Base-by-base conservation (phyloP, 2,888 invertebrate species). In the Pristionchus arcanus region DNA sequence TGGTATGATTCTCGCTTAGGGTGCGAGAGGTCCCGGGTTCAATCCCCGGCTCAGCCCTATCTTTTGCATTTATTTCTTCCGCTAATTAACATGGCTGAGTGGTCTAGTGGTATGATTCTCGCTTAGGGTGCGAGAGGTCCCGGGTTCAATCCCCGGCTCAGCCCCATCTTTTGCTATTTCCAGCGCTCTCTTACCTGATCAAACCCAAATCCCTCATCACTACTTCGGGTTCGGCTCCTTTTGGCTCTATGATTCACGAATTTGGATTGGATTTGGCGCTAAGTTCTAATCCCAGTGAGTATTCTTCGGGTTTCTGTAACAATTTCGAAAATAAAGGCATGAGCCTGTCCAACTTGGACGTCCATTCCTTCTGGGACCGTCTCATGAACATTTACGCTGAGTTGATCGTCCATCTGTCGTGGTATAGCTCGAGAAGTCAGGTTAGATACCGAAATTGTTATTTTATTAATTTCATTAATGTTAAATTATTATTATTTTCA, bases 51-150 rank as follows among this genome's bases (percentile, higher is more conserved):
- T 92, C 89, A 89, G 89, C 89, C 89, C 89, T 25, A 81, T 25
- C 42, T 81, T 81, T 81, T 81, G 42, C n/a, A n/a, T n/a, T n/a
- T n/a, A n/a, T n/a, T n/a, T n/a, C n/a, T n/a, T n/a, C n/a, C 42
- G 42, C 42, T 49, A 49, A 49, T 49, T 49, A 49, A 7, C 63
- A 66, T 74, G 89, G 89, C 89, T 83, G 89, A 92, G 91, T 93
- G 93, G 93, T 93, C 93, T 94, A 93, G 93, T 92, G 93, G 93
- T 93, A 93, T 93, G 93, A 93, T 93, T 93, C 93, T 93, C 93
- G 93, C 93, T 93, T 93, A 92, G 93, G 93, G 93, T 93, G 93
- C 93, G 93, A 93, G 93, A 93, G 93, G 93, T 91, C 93, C 93
- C 93, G 93, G 92, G 93, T 93, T 93, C 93, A 91, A 93, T 92